These are phyloP conservation scores for Acutogordius australiensis DNA, from an alignment of 2,888 invertebrate species.

Conservation along the genomic window DNA sequence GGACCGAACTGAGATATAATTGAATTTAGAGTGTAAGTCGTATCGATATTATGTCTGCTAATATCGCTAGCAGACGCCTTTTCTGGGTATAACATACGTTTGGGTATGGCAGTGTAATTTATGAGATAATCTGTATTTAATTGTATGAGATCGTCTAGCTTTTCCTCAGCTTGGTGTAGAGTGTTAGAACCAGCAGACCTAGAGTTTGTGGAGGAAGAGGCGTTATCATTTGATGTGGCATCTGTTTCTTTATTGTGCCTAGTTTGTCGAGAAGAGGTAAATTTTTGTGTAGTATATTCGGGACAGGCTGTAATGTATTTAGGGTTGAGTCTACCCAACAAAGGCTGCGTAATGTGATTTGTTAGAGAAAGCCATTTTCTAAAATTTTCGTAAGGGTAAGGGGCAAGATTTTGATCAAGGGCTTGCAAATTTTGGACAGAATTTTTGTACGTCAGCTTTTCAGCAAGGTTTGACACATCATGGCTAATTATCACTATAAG, in stretches of 20 bases:
- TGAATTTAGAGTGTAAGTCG: not conserved
- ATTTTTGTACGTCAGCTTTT: no score
- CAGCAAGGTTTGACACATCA: no score
- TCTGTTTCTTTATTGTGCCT: not conserved
- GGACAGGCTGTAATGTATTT: not conserved
- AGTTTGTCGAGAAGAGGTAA: not conserved
- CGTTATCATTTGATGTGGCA: not conserved
- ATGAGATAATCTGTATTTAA: not conserved
- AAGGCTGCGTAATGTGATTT: slow-evolving; percentile 34
- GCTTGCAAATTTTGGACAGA: not conserved
- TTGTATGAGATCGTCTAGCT: not conserved
- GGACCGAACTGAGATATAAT: not conserved
- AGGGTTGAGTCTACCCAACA: slow-evolving; percentile 20
- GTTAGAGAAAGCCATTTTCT: slow-evolving; percentile 53
- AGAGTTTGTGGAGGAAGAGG: no score
- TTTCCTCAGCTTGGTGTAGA: no score
- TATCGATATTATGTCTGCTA: not conserved
- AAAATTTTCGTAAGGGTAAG: slow-evolving; percentile 64
- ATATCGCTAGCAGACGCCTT: not conserved
- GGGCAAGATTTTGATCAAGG: slow-evolving; percentile 31
- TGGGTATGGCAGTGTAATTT: not conserved
- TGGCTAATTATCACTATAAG: no score
- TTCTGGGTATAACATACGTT: not conserved
- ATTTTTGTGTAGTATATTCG: not conserved
- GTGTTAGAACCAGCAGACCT: no score